Evolutionary conservation across 2,888 invertebrate genomes (phyloP).

Genomic region (Drosophila nr. medialis): DNA sequence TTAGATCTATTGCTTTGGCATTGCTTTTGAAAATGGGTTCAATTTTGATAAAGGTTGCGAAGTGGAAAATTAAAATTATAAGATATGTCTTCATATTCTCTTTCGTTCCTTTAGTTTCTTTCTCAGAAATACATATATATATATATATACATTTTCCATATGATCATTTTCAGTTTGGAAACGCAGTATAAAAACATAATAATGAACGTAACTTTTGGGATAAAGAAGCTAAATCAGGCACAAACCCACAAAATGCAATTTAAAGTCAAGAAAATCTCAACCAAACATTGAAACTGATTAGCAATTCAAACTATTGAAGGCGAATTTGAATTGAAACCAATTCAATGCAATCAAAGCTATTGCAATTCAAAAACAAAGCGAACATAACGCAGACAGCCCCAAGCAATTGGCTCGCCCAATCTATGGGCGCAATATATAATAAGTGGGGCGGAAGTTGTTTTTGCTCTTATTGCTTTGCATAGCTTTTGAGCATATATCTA

Average conservation of each 20-base stretch:
- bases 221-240: neutral
- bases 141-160: neutral
- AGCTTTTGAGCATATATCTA: conserved; percentile 16
- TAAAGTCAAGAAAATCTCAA: conserved; percentile 22
- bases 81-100: neutral
- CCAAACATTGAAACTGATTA: conserved; percentile 43
- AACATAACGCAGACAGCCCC: conserved; percentile 15
- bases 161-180: neutral
- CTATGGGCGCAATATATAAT: conserved; percentile 35
- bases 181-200: neutral
- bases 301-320: conserved; percentile 45
- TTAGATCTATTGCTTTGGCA: neutral
- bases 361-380: conserved; percentile 36
- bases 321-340: conserved; percentile 61
- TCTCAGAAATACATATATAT: neutral
- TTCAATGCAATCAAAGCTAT: conserved; percentile 58
- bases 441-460: conserved; percentile 48
- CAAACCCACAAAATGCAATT: conserved; percentile 30
- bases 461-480: conserved; percentile 26
- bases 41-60: neutral
- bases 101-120: neutral
- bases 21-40: neutral
- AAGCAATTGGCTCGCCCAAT: conserved; percentile 44
- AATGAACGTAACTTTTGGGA: neutral
- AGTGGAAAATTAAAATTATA: neutral